A percentile compares a stretch with the other conserved stretches of the same genome.
These are phyloP conservation scores for Hippocampus guttulatus DNA, from an alignment of 2,113 vertebrate species.

Conservation along the genomic window DNA sequence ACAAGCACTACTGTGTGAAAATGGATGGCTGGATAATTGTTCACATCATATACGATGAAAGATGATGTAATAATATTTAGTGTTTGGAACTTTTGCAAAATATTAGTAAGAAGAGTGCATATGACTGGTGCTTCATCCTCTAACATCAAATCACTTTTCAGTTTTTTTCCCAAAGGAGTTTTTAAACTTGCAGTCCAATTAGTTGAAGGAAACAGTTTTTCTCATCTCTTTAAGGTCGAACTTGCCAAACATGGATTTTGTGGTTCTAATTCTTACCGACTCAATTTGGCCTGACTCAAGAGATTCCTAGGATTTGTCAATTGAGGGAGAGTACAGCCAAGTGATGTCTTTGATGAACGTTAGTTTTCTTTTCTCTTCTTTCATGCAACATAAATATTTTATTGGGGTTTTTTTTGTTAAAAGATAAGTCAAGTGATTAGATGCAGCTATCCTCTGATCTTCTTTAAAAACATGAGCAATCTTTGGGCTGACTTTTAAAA, in stretches of 20 bases:
- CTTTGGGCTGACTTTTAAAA: not conserved
- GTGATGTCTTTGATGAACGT: not conserved
- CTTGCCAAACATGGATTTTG: not conserved
- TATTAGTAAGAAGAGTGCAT: not conserved
- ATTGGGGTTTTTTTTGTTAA: too few species aligned
- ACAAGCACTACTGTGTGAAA: not conserved
- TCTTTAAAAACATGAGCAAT: not conserved
- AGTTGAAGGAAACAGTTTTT: not conserved
- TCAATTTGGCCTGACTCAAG: not conserved
- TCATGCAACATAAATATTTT: too few species aligned
- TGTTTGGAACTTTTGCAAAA: not conserved
- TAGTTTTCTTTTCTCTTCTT: not conserved
- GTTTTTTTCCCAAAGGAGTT: not conserved
- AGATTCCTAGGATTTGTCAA: not conserved
- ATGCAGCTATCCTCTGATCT: not conserved
- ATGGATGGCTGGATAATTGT: not conserved
- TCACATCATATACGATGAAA: slow-evolving; percentile 20
- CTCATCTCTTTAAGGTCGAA: slow-evolving; percentile 5
- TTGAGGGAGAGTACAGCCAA: not conserved
- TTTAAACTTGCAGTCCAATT: not conserved
- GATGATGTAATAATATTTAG: not conserved
- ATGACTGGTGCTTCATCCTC: not conserved
- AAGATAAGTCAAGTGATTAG: not conserved
- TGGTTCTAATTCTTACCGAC: slow-evolving; percentile 1
- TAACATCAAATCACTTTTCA: not conserved